Evolutionary conservation across 2,888 invertebrate species (phyloP), one percentile per base, ranked within the genome.

Genomic region (Biston betularia): DNA sequence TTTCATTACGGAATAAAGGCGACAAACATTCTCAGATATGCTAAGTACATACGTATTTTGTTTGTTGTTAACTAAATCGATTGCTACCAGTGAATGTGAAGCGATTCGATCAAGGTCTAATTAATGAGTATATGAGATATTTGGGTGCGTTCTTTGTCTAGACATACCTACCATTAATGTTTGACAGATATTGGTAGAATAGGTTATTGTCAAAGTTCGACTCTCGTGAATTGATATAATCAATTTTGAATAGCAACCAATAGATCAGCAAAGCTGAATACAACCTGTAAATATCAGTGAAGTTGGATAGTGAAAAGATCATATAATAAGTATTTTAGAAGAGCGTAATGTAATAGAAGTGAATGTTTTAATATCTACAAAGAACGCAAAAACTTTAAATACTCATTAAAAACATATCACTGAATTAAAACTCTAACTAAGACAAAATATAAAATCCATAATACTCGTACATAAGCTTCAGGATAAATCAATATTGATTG

Each of bases 81-180:
- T 14, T 15, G 14, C 15, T 46, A 9, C 14, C 44, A 12, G 11
- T 44, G 44, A n/a, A n/a, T 48, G 24, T 24, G 24, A 38, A 52
- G 46, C n/a, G 45, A 52, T 58, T 42, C 34, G 50, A 58, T 61
- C 53, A 65, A 60, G 45, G 60, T 52, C 65, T 56, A 56, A 56
- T 52, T 40, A 40, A 45, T 65, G 59, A 65, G 54, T 34, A 59
- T 38, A 9, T 10, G 40, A 24, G 33, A 54, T 24, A 40, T 11
- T 42, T 35, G 38, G 14, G 48, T 15, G 58, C 15, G 65, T 38
- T 56, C 12, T 65, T 60, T 60, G 44, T 33, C 12, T 2, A 60
- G 50, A 54, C n/a, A 42, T 42, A 42, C 6, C 9, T 38, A 38
- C 11, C 53, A 49, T 12, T 5, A n/a, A 55, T 49, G 34, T 63